Base-by-base conservation (phyloP, 2,797 vertebrate species). In the Arnoldichthys spilopterus region DNA sequence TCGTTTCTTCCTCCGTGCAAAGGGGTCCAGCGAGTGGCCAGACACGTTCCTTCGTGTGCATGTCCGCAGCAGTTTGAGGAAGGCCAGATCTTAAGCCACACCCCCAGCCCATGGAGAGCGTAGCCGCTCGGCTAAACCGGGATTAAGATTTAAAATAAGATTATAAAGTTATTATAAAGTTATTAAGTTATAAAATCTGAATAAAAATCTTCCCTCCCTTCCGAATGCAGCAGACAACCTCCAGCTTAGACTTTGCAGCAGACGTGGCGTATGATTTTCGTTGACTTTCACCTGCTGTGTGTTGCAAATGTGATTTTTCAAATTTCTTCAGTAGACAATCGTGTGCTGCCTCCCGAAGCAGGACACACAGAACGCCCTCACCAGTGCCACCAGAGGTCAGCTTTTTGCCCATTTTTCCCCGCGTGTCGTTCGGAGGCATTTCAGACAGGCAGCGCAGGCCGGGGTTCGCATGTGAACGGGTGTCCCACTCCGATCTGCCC, bases 321-420 rank as follows among this genome's bases (percentile, higher is more conserved):
- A n/a, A 79, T 82, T 80, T 71, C 74, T 86, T 92, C 85, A 86
- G 85, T 92, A 92, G 91, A 92, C 90, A 92, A 89, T 93, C 90
- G 90, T 83, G 88, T 84, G 82, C 85, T 40, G 85, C 89, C 87
- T 85, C 83, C 87, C 78, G 47, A 56, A 82, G 77, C 86, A 85
- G 75, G 82, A 84, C 82, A 43, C 51, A 78, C 43, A 34, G 30
- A 49, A 34, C 26, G 28, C 20, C 54, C 34, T 47, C 8, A 40
- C 22, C 47, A n/a, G 32, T 51, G 24, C 32, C 30, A 49, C 7
- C 28, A 69, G 63, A 64, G 40, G 16, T 62, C 72, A 15, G 58
- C 45, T 54, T 45, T 56, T 51, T 80, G 64, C 22, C 12, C 12
- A 8, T 26, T 4, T 54, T 58, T 6, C n/a, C 53, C n/a, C 9